Conservation (phyloP, 2,888 invertebrate genomes). For the Apamea crenata region DNA sequence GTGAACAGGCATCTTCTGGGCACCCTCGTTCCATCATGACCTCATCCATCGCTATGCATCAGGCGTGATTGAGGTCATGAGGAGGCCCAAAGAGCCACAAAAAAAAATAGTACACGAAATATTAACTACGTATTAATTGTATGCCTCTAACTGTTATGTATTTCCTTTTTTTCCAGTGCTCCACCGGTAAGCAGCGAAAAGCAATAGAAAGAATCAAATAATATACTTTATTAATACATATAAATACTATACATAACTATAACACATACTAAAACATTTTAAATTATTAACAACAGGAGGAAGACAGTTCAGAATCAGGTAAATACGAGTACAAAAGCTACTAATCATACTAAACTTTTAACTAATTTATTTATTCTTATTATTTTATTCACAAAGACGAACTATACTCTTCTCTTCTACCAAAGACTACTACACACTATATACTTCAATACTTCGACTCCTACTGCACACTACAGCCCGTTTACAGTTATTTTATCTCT, state of each 20-base stretch:
- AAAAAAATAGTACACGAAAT: not conserved
- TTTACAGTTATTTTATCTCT: not conserved
- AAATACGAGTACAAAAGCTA: conserved; percentile 37
- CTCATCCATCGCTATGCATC: no score
- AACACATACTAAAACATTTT: conserved; percentile 28
- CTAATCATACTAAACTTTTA: not conserved
- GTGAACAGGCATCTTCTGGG: no score
- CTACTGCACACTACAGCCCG: not conserved
- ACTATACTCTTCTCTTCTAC: conserved; percentile 37
- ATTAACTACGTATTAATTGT: not conserved
- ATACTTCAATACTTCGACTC: not conserved
- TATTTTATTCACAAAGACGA: conserved; percentile 50
- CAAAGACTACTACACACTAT: not conserved
- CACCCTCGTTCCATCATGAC: no score
- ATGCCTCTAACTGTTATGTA: not conserved
- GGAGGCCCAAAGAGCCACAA: no score
- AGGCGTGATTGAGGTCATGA: no score
- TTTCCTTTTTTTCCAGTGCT: conserved; percentile 54
- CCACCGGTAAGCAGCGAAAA: conserved; percentile 54
- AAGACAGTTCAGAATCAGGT: conserved; percentile 41
- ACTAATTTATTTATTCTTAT: not conserved
- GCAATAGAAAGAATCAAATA: conserved; percentile 1
- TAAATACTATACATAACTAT: conserved; percentile 15
- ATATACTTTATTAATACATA: conserved; percentile 16
- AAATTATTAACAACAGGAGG: conserved; percentile 26